A percentile compares a stretch with the other conserved stretches of the same genome.
These are phyloP conservation scores for Zingel zingel DNA, from an alignment of 2,113 vertebrate species.

Conservation along the genomic window DNA sequence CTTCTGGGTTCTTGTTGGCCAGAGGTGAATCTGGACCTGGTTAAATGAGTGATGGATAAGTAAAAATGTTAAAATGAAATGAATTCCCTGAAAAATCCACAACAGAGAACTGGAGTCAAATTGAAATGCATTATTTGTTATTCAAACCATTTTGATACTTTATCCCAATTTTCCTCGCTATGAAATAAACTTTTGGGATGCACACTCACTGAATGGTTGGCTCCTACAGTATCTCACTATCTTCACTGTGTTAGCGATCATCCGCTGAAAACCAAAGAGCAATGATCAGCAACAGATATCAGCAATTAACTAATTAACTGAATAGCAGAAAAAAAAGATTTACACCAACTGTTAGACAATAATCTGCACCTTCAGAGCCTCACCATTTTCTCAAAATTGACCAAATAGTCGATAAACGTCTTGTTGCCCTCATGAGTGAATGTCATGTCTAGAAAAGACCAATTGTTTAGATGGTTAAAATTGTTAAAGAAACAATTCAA, in stretches of 20 bases:
- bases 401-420: slow-evolving; percentile 94
- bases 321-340: neutral
- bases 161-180: neutral
- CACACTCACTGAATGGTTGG: slow-evolving; percentile 94
- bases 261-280: slow-evolving; percentile 88
- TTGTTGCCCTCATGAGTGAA: slow-evolving; percentile 99
- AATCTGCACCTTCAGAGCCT: slow-evolving; percentile 65
- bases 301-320: neutral
- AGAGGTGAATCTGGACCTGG: slow-evolving; percentile 92
- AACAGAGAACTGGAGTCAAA: neutral
- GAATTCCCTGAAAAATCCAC: neutral
- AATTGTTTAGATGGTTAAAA: slow-evolving; percentile 18
- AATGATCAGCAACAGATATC: slow-evolving; percentile 26
- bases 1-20: slow-evolving; percentile 93
- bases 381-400: slow-evolving; percentile 99
- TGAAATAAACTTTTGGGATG: neutral
- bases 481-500: slow-evolving; percentile 11
- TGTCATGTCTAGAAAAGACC: slow-evolving; percentile 91
- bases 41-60: slow-evolving; percentile 19
- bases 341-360: slow-evolving; percentile 5
- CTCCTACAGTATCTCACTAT: slow-evolving; percentile 94
- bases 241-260: slow-evolving; percentile 97
- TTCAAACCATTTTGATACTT: neutral
- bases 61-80: neutral
- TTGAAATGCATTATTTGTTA: neutral